These are phyloP conservation scores for Tragopan temminckii DNA, from an alignment of 2,797 vertebrate genomes.

Conservation along the genomic window DNA sequence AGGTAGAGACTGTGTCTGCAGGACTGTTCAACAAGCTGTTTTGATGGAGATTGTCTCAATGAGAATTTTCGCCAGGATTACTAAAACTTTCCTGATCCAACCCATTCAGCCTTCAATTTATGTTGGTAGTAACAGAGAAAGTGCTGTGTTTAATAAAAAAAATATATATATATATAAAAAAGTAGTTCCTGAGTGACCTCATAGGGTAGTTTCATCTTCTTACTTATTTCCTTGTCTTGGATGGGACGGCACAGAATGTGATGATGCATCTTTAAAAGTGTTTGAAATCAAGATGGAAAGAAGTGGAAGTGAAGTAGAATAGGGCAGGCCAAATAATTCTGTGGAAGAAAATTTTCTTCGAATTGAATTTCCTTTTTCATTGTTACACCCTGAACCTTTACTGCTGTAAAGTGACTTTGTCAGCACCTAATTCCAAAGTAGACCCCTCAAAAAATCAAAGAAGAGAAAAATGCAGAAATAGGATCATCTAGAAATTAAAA, in stretches of 20 bases:
- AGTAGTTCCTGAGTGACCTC: conserved; percentile 33
- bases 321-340: background rate
- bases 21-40: background rate
- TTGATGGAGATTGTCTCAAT: background rate
- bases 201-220: conserved; percentile 10
- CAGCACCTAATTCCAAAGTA: background rate
- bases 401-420: background rate
- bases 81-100: conserved; percentile 8
- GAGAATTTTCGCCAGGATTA: conserved; percentile 34
- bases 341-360: background rate
- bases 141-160: conserved; percentile 16
- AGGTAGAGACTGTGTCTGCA: background rate
- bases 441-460: accelerated
- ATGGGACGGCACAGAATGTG: background rate
- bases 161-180: too few relatives aligned
- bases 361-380: background rate
- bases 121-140: conserved; percentile 11
- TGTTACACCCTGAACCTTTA: background rate
- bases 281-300: background rate
- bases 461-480: background rate
- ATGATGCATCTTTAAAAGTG: background rate
- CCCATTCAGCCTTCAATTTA: conserved; percentile 47
- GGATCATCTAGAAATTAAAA: background rate
- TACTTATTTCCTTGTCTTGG: conserved; percentile 8
- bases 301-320: background rate